Conservation (phyloP, 2,113 vertebrate species). For the Heterochromis multidens region DNA sequence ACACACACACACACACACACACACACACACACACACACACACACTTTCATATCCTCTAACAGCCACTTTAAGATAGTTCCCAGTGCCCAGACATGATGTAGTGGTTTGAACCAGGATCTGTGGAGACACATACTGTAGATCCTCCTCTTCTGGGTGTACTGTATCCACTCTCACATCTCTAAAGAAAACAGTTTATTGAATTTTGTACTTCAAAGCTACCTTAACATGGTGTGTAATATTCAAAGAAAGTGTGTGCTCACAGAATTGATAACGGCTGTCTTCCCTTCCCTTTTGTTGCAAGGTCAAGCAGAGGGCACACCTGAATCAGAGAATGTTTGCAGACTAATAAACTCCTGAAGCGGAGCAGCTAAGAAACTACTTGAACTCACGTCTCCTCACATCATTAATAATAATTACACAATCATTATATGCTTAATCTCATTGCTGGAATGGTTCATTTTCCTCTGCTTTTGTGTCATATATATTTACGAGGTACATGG, state of each 20-base stretch:
- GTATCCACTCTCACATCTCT: neutral
- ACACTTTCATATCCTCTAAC: conserved; percentile 20
- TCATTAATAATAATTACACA: conserved; percentile 1
- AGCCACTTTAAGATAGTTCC: conserved; percentile 49
- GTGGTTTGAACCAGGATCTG: conserved; percentile 19
- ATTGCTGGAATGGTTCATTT: neutral
- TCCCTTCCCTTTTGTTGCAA: neutral
- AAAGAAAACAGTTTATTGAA: neutral
- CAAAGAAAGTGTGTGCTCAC: neutral
- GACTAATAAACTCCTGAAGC: conserved; percentile 16
- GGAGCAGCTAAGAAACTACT: neutral
- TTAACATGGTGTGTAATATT: neutral
- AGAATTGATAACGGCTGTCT: conserved; percentile 4
- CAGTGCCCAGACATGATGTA: conserved; percentile 47
- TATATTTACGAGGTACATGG: neutral
- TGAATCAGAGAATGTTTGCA: neutral
- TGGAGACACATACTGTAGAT: neutral
- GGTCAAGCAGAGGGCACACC: conserved; percentile 17
- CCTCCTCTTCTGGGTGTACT: neutral
- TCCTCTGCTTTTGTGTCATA: neutral
- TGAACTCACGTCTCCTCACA: neutral
- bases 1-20: neutral
- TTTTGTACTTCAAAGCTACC: neutral
- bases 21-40: conserved; percentile 2
- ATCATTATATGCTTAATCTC: neutral